Conservation (phyloP, 2,888 invertebrate species). For the Willowsia nigromaculata region DNA sequence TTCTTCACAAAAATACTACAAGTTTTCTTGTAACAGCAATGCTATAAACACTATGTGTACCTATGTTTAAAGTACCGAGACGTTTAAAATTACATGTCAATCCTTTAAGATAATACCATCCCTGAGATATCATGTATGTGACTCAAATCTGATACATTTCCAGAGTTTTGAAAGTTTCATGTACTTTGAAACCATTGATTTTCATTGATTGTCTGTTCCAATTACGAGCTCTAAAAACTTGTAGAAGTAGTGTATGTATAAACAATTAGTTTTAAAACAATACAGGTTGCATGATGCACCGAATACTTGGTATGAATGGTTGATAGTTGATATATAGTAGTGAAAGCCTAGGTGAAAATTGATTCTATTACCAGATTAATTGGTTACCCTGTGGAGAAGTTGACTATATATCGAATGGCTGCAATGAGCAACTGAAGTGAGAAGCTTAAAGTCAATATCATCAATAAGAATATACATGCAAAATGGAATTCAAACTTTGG, state of each 20-base stretch:
- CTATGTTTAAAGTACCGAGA: no score
- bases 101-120: background rate
- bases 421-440: background rate
- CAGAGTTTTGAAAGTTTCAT: background rate
- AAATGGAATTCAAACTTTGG: background rate
- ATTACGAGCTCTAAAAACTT: background rate
- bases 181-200: background rate
- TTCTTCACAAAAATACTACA: background rate
- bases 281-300: background rate
- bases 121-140: slow-evolving; percentile 2
- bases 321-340: slow-evolving; percentile 15
- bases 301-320: background rate
- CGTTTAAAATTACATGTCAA: no score
- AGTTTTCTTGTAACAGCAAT: background rate
- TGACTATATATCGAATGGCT: background rate
- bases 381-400: slow-evolving; percentile 18
- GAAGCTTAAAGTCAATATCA: background rate
- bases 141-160: background rate
- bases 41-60: background rate
- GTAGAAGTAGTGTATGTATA: background rate
- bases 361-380: slow-evolving; percentile 4
- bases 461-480: background rate
- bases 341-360: slow-evolving; percentile 34
- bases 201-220: slow-evolving; percentile 19
- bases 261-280: background rate